Base-by-base conservation (phyloP, 2,888 invertebrate species). In the Melinaea marsaeus region DNA sequence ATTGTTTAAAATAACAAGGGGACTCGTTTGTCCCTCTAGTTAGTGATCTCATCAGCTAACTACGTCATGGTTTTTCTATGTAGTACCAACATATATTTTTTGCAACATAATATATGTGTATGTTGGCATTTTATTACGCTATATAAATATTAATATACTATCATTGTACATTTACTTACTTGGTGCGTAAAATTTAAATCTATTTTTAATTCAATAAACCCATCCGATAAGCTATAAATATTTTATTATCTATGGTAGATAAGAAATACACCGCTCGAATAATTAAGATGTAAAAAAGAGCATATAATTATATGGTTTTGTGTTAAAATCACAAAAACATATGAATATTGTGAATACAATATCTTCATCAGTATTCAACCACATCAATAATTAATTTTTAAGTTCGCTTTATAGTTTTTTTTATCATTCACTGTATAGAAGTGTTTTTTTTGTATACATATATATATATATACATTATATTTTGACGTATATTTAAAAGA, bases 1-100 rank as follows among this genome's bases (percentile, higher is more conserved):
- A 87, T 86, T 88, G 88, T 89, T 88, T 88, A 89, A 88, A 89
- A 86, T 88, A 87, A 88, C 86, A 86, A 88, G 86, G 66, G 68
- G 67, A 57, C 70, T 69, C 76, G 77, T 76, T 77, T 77, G 78
- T 78, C 72, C 76, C 72, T 71, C 75, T 71, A 78, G 77, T 77
- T 76, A 79, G 70, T 55, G 63, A 64, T 22, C 63, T 62, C 58
- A 45, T 59, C 61, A 55, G 47, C 55, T 55, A 33, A 58, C 58
- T 58, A 58, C 55, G 35, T 33, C 13, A 33, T 9, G 48, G 51
- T 6, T 32, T 32, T 7, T 32, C 22, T 32, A 51, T 51, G 51
- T 56, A 13, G 13, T 35, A 35, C 46, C 42, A 9, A 42, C 9
- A 42, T 42, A 9, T 42, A 42, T 42, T 42, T 42, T 7, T 7